A percentile compares a stretch with the other conserved stretches of the same genome.
phyloP scores from a whole-genome alignment of 35 echinoderm and acorn worm genomes.

The Lytechinus pictus region DNA sequence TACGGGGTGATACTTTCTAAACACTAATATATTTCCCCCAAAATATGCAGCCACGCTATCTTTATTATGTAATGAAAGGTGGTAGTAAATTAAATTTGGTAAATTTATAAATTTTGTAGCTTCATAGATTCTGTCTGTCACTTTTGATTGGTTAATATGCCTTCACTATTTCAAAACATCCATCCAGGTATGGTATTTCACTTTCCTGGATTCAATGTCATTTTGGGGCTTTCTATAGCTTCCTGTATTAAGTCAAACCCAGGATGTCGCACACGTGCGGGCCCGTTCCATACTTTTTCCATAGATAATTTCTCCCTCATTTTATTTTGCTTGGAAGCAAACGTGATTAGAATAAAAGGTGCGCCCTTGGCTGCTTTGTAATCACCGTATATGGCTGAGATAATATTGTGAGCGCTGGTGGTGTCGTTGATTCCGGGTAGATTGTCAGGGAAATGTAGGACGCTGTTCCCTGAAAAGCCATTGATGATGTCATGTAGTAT shows the following conservation, averaged over 20 bases:
- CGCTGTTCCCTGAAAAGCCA: background rate
- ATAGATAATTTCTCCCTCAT: background rate
- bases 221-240: background rate
- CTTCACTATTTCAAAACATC: background rate
- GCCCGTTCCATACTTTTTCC: background rate
- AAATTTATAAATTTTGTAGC: background rate
- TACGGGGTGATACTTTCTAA: too few relatives aligned
- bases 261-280: background rate
- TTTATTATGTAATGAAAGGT: too few relatives aligned
- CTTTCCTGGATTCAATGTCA: background rate
- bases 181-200: background rate
- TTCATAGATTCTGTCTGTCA: background rate
- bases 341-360: constrained; percentile 13
- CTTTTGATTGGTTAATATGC: background rate
- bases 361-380: background rate
- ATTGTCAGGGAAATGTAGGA: background rate
- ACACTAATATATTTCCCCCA: too few relatives aligned
- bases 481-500: background rate
- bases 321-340: background rate
- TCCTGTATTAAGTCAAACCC: background rate
- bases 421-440: background rate
- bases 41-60: too few relatives aligned
- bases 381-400: constrained; percentile 2
- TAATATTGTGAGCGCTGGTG: background rate
- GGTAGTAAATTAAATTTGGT: too few relatives aligned